Conservation (phyloP, 2,797 vertebrate species). For the Scolopax rusticola region DNA sequence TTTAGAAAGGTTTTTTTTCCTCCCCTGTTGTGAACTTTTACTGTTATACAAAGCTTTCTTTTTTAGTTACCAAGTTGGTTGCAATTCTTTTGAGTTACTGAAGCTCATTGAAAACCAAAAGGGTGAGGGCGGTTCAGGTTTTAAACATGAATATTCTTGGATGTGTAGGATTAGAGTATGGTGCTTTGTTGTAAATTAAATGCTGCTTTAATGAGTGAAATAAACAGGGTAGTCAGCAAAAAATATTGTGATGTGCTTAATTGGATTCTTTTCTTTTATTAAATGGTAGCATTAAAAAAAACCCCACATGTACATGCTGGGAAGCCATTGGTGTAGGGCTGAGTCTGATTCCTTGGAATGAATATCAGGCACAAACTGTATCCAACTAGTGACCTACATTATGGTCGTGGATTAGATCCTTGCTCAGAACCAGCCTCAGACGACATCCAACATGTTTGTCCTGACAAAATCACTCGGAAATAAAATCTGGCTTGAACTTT, state of each 20-base stretch:
- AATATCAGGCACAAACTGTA: not conserved
- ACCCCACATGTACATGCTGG: not conserved
- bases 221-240: not conserved
- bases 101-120: conserved; percentile 48
- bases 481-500: not conserved
- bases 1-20: conserved; percentile 57
- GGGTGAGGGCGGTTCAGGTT: conserved; percentile 56
- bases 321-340: not conserved
- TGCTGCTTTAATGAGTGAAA: not conserved
- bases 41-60: conserved; percentile 59
- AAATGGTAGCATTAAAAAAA: not conserved
- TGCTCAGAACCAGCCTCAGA: not conserved
- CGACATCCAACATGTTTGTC: not conserved
- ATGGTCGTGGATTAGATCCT: not conserved
- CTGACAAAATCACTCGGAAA: not conserved
- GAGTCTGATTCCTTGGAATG: not conserved
- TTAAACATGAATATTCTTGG: conserved; percentile 42
- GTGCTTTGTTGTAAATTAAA: conserved; percentile 20
- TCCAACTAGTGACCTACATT: conserved; percentile 11
- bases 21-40: conserved; percentile 64
- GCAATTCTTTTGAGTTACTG: conserved; percentile 64
- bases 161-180: not conserved
- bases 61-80: conserved; percentile 55
- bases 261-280: not conserved
- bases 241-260: not conserved